Evolutionary conservation across 2,888 invertebrate genomes (phyloP), one percentile per base, ranked within the genome.

Genomic region (Andricus curvator): DNA sequence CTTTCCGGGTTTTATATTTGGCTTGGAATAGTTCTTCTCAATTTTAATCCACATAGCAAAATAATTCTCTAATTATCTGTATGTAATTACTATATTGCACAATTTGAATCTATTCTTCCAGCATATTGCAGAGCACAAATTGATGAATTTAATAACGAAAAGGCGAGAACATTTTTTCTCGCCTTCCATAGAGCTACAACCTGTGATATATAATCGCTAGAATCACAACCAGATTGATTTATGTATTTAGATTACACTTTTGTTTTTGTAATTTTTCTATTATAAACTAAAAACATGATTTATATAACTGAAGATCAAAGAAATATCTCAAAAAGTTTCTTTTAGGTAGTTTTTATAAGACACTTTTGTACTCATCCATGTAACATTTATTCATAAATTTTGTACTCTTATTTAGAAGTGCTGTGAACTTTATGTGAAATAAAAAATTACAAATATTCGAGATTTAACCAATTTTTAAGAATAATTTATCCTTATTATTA

Each of bases 201-300:
- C 87, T 86, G 85, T 88, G 86, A 87, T 88, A 86, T 81, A 83
- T 84, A 77, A 56, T n/a, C 51, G n/a, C 51, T 56, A 56, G 51
- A 56, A 56, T 56, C 51, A 56, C 51, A 56, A 56, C 51, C 51
- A 56, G 20, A 56, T n/a, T 56, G n/a, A 56, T 56, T 56, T n/a
- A 56, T 56, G 51, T 56, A 56, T 8, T 56, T 20, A 56, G 51
- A 56, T 56, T 56, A 56, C 20, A 48, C 15, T 44, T 44, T 20
- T 56, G 3, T 56, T 51, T 20, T 56, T 56, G 0, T 8, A 56
- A n/a, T 56, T 56, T 56, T 2, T n/a, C 51, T n/a, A n/a, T n/a
- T 56, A 56, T 56, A 8, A n/a, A 56, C 6, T 20, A 5, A n/a
- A n/a, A 56, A 2, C n/a, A 48, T 48, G 5, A 48, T 48, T 48